These are phyloP conservation scores for Gastracanthus pulcherrimus DNA, from an alignment of 2,888 invertebrate species.

Conservation along the genomic window DNA sequence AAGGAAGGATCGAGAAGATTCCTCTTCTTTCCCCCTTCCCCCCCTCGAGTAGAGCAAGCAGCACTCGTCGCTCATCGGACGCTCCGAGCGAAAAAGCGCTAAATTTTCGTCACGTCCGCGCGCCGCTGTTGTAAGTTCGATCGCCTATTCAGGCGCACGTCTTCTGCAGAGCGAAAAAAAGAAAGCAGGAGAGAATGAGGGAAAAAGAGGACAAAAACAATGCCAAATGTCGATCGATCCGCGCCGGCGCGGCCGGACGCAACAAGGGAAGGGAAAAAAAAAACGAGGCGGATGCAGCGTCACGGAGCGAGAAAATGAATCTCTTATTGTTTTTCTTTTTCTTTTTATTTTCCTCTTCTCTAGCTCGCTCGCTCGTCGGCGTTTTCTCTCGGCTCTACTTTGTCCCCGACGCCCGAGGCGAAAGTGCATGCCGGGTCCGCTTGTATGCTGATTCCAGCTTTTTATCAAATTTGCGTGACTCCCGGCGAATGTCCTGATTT, in stretches of 20 bases:
- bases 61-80: not conserved
- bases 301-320: constrained; percentile 32
- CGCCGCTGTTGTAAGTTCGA: constrained; percentile 8
- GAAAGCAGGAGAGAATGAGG: not conserved
- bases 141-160: constrained; percentile 33
- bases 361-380: not conserved
- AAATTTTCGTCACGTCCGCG: constrained; percentile 12
- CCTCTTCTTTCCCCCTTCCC: not conserved
- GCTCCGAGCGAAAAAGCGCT: not conserved
- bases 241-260: not conserved
- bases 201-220: constrained; percentile 5
- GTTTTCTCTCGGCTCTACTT: not conserved
- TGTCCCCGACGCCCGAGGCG: not conserved
- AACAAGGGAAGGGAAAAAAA: not conserved
- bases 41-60: not conserved
- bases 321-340: constrained; percentile 18
- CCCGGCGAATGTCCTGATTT: constrained; percentile 38
- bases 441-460: constrained; percentile 40
- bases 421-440: not conserved
- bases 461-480: constrained; percentile 41
- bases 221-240: constrained; percentile 23
- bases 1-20: not conserved
- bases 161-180: not conserved
- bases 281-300: constrained; percentile 24
- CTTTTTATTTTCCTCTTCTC: not conserved